Evolutionary conservation across 2,797 vertebrate genomes (phyloP).

Genomic region (Cossypha polioptera): DNA sequence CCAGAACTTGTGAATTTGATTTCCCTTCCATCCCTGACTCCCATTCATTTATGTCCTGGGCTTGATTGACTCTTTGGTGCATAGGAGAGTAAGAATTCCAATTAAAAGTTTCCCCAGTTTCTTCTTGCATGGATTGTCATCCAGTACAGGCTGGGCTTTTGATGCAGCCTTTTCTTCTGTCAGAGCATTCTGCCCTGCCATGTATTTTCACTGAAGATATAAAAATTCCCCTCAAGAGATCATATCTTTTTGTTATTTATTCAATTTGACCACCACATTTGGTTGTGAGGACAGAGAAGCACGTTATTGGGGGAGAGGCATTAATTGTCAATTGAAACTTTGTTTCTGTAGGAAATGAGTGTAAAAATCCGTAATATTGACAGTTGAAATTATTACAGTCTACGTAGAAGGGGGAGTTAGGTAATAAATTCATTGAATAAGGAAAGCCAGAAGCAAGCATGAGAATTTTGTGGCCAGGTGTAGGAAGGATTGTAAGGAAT

Average conservation of each 20-base stretch:
- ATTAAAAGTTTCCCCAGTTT: not conserved
- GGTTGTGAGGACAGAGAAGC: not conserved
- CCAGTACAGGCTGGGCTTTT: not conserved
- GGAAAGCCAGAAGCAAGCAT: not conserved
- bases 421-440: not conserved
- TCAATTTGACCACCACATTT: not conserved
- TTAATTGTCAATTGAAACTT: not conserved
- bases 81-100: not conserved
- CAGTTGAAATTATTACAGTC: not conserved
- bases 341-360: not conserved
- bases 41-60: rapidly evolving
- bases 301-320: rapidly evolving
- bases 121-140: not conserved
- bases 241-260: not conserved
- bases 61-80: not conserved
- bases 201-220: not conserved
- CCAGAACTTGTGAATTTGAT: not conserved
- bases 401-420: not conserved
- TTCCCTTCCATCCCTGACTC: not conserved
- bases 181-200: not conserved
- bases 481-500: not conserved
- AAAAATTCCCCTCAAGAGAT: not conserved
- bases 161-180: not conserved
- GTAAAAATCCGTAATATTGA: not conserved
- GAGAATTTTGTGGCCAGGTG: not conserved